Evolutionary conservation across 2,113 vertebrate genomes (phyloP).

Genomic region (Colossoma macropomum): DNA sequence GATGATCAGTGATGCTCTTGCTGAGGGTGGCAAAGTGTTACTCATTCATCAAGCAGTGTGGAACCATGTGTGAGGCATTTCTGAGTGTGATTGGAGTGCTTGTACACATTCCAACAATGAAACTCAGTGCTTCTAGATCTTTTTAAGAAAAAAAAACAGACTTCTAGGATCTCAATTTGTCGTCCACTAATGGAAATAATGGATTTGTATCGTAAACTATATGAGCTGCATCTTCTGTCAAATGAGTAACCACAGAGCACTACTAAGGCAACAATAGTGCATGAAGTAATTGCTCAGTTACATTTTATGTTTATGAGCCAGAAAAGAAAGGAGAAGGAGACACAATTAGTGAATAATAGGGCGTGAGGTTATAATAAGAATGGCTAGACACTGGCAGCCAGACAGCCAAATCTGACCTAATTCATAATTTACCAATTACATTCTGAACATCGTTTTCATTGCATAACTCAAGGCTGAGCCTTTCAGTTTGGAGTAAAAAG

Average conservation of each 20-base stretch:
- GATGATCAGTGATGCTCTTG: slow-evolving; percentile 2
- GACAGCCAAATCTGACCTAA: neutral
- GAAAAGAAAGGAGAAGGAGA: slow-evolving; percentile 28
- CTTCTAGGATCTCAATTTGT: neutral
- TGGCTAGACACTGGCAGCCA: neutral
- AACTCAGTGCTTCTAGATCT: neutral
- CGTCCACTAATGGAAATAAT: neutral
- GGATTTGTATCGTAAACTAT: neutral
- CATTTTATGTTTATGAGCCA: slow-evolving; percentile 33
- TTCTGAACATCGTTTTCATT: neutral
- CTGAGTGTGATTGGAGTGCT: neutral
- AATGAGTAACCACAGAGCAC: neutral
- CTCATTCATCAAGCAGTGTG: slow-evolving; percentile 31
- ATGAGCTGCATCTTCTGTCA: neutral
- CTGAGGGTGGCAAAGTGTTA: slow-evolving; percentile 28
- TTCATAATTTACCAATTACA: slow-evolving; percentile 32
- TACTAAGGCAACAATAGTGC: neutral
- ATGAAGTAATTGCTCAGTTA: slow-evolving; percentile 20
- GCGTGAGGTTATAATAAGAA: slow-evolving; percentile 31
- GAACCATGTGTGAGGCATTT: slow-evolving; percentile 11
- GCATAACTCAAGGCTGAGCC: neutral
- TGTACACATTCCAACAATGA: slow-evolving; percentile 9
- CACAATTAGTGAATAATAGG: slow-evolving; percentile 34
- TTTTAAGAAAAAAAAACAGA: neutral
- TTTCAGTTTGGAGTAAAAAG: neutral